A percentile compares a stretch with the other conserved stretches of the same genome.
These are phyloP conservation scores for Dascyllus trimaculatus DNA, from an alignment of 2,113 vertebrate genomes.

Conservation along the genomic window DNA sequence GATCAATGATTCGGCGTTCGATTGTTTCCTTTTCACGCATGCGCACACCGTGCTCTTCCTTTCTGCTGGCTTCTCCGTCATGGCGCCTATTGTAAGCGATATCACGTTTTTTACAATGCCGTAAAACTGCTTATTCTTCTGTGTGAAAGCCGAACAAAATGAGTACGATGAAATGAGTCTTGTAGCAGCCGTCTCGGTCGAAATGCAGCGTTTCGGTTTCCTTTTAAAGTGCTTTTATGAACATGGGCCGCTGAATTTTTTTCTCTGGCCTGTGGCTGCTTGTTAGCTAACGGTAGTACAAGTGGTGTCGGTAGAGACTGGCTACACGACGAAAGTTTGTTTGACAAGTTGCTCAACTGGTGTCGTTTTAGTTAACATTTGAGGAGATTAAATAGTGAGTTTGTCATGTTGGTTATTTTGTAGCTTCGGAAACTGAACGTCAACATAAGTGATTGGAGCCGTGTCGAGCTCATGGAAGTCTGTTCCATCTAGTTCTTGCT, in stretches of 20 bases:
- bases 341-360: no score
- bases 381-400: no score
- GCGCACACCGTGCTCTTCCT: conserved; percentile 84
- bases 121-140: fast-evolving
- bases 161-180: fast-evolving
- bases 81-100: conserved; percentile 91
- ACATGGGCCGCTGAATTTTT: background rate
- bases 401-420: no score
- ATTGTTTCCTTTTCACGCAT: conserved; percentile 75
- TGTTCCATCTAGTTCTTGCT: no score
- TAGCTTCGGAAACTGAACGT: no score
- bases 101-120: conserved; percentile 7
- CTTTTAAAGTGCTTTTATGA: background rate
- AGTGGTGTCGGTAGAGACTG: no score
- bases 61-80: conserved; percentile 85
- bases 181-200: fast-evolving
- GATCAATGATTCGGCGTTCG: conserved; percentile 57
- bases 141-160: background rate
- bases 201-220: fast-evolving
- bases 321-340: no score
- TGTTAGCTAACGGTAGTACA: conserved; percentile 14
- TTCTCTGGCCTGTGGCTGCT: conserved; percentile 22
- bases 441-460: no score
- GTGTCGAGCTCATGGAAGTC: no score
- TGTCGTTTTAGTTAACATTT: background rate